Evolutionary conservation across 2,888 invertebrate species (phyloP), one percentile per base, ranked within the genome.

Genomic region (Ectropis crepuscularia): DNA sequence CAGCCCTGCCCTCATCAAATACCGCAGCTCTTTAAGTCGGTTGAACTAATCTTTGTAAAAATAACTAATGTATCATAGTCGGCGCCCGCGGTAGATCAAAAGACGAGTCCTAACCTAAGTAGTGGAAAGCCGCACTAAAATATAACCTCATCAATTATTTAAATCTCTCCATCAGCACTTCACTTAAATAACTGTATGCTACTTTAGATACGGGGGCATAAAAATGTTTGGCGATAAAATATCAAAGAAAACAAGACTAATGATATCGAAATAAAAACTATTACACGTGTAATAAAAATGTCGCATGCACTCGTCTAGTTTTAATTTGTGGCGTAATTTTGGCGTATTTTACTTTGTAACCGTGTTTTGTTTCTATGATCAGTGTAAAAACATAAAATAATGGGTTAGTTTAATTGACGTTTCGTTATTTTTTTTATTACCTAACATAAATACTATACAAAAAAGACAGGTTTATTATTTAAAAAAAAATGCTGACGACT

Each of bases 231-330:
- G 75, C 85, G 83, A 89, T 88, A 83, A 81, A 88, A 90, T 87
- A 87, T 91, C 91, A 91, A 92, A 92, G 88, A 76, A 65, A 76
- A 75, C 81, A 82, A 86, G 85, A 89, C 81, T 87, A 87, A 91
- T 89, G 86, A 83, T 83, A 89, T 88, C 86, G 84, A 87, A 85
- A 88, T 87, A 85, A 88, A 89, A 87, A 85, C 81, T 85, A 85
- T 85, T 84, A 85, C 83, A 80, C 77, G 49, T 43, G 86, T 83
- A 86, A 89, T 90, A 90, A 89, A 92, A 89, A 78, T 88, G 89
- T 87, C 88, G 82, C 79, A 75, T 81, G 80, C 9, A 8, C 51
- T 53, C 47, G 36, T 62, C 50, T 80, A 81, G 75, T 82, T 88
- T 84, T 87, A 85, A 85, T 85, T 79, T 76, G 74, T 73, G 68